Base-by-base conservation (phyloP, 2,888 invertebrate species). In the Trichopria drosophilae region DNA sequence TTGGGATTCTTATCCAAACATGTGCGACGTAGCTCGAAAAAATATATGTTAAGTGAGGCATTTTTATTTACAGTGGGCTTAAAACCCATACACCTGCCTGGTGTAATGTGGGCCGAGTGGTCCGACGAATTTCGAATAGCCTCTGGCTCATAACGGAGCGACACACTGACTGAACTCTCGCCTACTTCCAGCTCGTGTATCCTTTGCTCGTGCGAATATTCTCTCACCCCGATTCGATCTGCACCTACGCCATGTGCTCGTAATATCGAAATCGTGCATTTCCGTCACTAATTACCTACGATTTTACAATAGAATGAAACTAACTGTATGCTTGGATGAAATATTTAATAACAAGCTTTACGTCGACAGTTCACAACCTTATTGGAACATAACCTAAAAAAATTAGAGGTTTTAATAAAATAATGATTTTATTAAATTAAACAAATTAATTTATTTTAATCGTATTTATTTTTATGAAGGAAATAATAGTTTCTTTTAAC, bases 111-210 rank as follows among this genome's bases (percentile, higher is more conserved):
- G 65, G 66, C 63, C 64, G 61, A 53, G 48, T 60, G 57, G 61
- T 56, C 62, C 67, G 59, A 63, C 69, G 67, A 71, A 72, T 70
- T 68, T 64, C 63, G 61, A 63, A 69, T 63, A 62, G 71, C 72
- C 71, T 61, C 61, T 54, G 70, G 72, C 69, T 60, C 54, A 67
- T 73, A 72, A 72, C 73, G 73, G 73, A 65, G 58, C 70, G 69
- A 59, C 72, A 68, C 62, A 71, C 71, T 69, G 66, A 71, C 69
- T 71, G 56, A 54, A 54, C 47, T 54, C 54, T 54, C 51, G 51
- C 54, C 54, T 51, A 54, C 54, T 54, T 54, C 51, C 35, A 34
- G 43, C 6, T 24, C 24, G 24, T 9, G n/a, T n/a, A n/a, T n/a
- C n/a, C n/a, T n/a, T n/a, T n/a, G n/a, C n/a, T n/a, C n/a, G n/a